Conservation (phyloP, 2,888 invertebrate species). For the Cotesia congregata region DNA sequence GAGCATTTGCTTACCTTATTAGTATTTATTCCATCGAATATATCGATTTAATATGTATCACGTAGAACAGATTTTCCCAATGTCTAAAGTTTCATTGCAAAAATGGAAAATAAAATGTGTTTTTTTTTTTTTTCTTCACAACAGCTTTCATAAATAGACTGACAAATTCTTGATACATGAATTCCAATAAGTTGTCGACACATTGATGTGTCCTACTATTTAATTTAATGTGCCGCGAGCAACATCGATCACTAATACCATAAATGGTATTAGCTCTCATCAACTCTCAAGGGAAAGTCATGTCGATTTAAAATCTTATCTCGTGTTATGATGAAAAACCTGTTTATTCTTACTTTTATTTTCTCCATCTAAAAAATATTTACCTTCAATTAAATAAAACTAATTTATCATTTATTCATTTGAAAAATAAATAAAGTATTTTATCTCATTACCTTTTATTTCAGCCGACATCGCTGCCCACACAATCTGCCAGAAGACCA, state of each 20-base stretch:
- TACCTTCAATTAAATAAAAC: too few relatives aligned
- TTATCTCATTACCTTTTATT: not conserved
- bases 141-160: not conserved
- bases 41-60: not conserved
- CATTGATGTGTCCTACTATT: not conserved
- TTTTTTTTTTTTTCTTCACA: not conserved
- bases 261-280: not conserved
- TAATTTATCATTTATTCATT: not conserved
- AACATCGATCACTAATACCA: not conserved
- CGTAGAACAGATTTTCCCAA: not conserved
- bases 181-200: not conserved
- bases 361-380: not conserved
- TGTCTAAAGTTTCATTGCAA: not conserved
- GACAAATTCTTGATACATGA: not conserved
- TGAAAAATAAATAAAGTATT: not conserved
- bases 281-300: not conserved
- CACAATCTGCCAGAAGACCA: constrained; percentile 73
- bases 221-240: not conserved
- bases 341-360: not conserved
- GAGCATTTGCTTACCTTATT: not conserved
- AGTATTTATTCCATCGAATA: not conserved
- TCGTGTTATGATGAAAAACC: not conserved
- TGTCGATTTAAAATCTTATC: not conserved
- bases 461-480: constrained; percentile 87
- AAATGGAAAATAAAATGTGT: not conserved